These are phyloP conservation scores for Xestia rhomboidea DNA, from an alignment of 2,888 invertebrate genomes.

Conservation along the genomic window DNA sequence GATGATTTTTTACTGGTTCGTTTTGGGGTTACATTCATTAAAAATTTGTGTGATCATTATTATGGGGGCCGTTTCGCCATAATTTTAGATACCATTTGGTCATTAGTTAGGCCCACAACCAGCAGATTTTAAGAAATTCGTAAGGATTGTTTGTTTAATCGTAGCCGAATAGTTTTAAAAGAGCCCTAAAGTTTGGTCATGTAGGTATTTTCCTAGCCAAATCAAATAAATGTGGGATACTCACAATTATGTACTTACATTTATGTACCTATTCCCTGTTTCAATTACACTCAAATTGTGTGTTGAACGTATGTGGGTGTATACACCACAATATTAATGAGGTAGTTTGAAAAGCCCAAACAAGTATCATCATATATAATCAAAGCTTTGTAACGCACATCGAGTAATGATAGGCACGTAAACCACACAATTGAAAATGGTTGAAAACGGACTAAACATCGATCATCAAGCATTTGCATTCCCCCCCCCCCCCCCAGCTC, in stretches of 20 bases:
- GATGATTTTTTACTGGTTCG: background rate
- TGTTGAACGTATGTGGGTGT: background rate
- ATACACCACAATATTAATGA: background rate
- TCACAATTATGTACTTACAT: too few species aligned
- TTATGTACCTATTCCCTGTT: background rate
- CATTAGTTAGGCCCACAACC: background rate
- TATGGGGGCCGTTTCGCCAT: background rate
- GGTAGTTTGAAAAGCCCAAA: background rate
- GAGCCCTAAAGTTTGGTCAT: background rate
- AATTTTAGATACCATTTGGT: background rate
- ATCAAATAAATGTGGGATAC: background rate
- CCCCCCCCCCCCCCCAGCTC: background rate
- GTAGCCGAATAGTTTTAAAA: background rate
- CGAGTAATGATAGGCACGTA: background rate
- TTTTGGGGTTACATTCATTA: background rate
- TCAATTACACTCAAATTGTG: background rate
- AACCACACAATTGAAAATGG: background rate
- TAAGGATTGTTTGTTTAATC: background rate
- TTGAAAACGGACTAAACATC: background rate
- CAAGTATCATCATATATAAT: background rate
- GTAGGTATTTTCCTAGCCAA: background rate
- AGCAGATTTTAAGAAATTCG: background rate
- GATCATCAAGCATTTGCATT: constrained; percentile 39
- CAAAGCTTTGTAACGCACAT: background rate
- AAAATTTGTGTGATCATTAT: background rate